Percentiles rank a stretch among this genome's conserved stretches.
Conservation (phyloP, 2,797 vertebrate genomes). For the Myotis vivesi region DNA sequence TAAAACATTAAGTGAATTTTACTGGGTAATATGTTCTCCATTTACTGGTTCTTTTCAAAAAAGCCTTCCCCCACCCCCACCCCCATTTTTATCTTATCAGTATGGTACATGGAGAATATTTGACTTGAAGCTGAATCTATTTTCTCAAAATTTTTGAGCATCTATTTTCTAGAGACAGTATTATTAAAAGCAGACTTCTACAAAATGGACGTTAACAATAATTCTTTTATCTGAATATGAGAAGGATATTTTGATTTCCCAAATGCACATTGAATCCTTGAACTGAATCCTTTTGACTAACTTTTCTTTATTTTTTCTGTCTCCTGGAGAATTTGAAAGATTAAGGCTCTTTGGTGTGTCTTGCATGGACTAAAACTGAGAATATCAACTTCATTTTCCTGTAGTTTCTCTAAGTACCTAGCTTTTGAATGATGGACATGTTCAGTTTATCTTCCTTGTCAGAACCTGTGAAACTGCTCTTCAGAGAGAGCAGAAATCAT, state of each 20-base stretch:
- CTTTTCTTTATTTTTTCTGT: neutral
- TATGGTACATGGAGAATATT: slow-evolving; percentile 24
- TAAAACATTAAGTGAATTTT: slow-evolving; percentile 19
- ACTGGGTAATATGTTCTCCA: slow-evolving; percentile 5
- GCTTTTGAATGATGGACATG: neutral
- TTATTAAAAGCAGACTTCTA: slow-evolving; percentile 68
- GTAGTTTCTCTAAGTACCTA: neutral
- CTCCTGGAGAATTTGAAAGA: neutral
- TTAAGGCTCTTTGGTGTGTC: neutral
- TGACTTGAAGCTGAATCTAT: slow-evolving; percentile 52
- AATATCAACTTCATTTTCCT: neutral
- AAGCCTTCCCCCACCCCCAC: neutral
- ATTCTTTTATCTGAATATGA: slow-evolving; percentile 65
- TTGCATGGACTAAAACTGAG: slow-evolving; percentile 22
- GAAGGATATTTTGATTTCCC: slow-evolving; percentile 63
- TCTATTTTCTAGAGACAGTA: slow-evolving; percentile 51
- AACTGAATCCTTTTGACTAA: neutral
- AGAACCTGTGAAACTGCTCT: neutral
- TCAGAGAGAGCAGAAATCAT: neutral
- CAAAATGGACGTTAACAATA: slow-evolving; percentile 52
- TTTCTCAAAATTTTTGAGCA: slow-evolving; percentile 24
- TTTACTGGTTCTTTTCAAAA: slow-evolving; percentile 9
- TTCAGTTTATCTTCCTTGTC: neutral
- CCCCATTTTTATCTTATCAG: slow-evolving; percentile 25
- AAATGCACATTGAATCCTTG: slow-evolving; percentile 47